Evolutionary conservation across 92 coral and sea anemone species (phyloP), one percentile per base, ranked within the genome.

Genomic region (Parazoanthus atlanticus): DNA sequence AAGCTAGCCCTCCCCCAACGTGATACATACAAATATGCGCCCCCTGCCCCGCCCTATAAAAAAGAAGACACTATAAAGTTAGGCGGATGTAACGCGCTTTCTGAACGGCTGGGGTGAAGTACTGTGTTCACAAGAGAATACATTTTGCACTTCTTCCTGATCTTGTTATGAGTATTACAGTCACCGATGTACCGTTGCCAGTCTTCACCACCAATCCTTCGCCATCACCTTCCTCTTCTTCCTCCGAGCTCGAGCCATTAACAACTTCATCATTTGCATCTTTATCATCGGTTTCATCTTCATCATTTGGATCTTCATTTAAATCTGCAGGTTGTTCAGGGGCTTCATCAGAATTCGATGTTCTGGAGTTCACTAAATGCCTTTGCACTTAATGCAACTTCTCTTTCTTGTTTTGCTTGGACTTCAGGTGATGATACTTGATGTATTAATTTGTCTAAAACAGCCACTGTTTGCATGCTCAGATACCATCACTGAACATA

Each of bases 121-220:
- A n/a, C n/a, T n/a, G n/a, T n/a, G 16, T 88, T 88, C 88, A 76
- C 34, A 90, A 92, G 88, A 92, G 90, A 92, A 90, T 81, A 86
- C 92, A 82, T 65, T 89, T 90, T 41, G 88, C 90, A 79, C 90
- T 74, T 74, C 89, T 88, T 34, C 91, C 91, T 88, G 91, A 91
- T 88, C 91, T 74, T 56, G 89, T 88, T n/a, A n/a, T n/a, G n/a
- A n/a, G n/a, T n/a, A n/a, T n/a, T n/a, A n/a, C n/a, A n/a, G n/a
- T n/a, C n/a, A n/a, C n/a, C n/a, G n/a, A 82, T 91, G 86, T 79
- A 88, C 86, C 87, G 74, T 88, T 73, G 85, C 86, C 76, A 80
- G 86, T 78, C 75, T 88, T n/a, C n/a, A n/a, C n/a, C n/a, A n/a
- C n/a, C n/a, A n/a, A n/a, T n/a, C n/a, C n/a, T n/a, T n/a, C n/a